Base-by-base conservation (phyloP, 53 echinoderm and acorn worm genomes). In the Holothuria scabra region DNA sequence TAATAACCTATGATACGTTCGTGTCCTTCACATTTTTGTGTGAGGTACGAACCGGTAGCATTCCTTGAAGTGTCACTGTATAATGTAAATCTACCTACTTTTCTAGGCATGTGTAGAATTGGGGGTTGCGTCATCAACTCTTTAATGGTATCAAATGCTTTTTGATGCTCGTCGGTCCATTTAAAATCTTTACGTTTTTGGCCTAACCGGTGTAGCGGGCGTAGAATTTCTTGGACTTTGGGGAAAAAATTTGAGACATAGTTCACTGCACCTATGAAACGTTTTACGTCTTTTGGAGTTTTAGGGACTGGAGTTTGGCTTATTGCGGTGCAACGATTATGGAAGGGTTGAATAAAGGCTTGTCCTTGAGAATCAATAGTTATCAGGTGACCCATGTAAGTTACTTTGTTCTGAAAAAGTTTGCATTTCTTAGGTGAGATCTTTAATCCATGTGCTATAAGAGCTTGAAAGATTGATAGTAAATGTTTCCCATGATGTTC, bases 121-220 rank as follows among this genome's bases (percentile, higher is more conserved):
- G n/a, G n/a, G n/a, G n/a, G n/a, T n/a, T n/a, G n/a, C n/a, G n/a
- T n/a, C n/a, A n/a, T n/a, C n/a, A n/a, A n/a, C n/a, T n/a, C n/a
- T n/a, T n/a, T n/a, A n/a, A n/a, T n/a, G n/a, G n/a, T n/a, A n/a
- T n/a, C n/a, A n/a, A n/a, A n/a, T n/a, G n/a, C 35, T 35, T 4
- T 35, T 6, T 35, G 35, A 3, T 35, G 35, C 35, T 35, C 35
- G 35, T 35, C 35, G 35, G n/a, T n/a, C n/a, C n/a, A n/a, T n/a
- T n/a, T n/a, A n/a, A n/a, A n/a, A n/a, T n/a, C n/a, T n/a, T n/a
- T n/a, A n/a, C n/a, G n/a, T n/a, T n/a, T 81, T 31, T 62, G 59
- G 13, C 60, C 61, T 31, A 81, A 41, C 61, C 30, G 29, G 25
- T 81, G 81, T 31, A 81, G 60, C 10, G 81, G 81, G 26, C 38